Percentiles rank a stretch among this genome's conserved stretches.
phyloP scores from a whole-genome alignment of 2,888 invertebrate genomes.

The Thymelicus lineola region DNA sequence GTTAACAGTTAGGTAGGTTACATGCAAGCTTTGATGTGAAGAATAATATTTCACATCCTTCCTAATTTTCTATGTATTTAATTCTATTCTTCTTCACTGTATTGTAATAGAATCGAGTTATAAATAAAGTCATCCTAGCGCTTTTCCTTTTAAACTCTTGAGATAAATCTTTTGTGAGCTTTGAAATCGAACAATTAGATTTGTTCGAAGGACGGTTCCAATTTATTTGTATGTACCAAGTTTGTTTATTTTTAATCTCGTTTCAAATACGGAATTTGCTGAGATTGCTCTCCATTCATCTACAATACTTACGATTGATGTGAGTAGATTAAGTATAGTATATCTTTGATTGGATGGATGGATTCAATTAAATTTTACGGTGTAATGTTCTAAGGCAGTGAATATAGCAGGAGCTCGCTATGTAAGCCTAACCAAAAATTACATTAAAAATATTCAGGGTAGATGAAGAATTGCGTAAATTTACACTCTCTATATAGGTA shows the following conservation, averaged over 20 bases:
- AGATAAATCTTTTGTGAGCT: constrained; percentile 32
- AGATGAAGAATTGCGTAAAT: too few species aligned
- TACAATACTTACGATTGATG: neutral
- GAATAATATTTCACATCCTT: neutral
- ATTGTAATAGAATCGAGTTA: constrained; percentile 4
- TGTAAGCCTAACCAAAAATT: too few species aligned
- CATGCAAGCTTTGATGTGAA: too few species aligned
- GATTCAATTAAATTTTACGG: too few species aligned
- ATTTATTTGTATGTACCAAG: constrained; percentile 30
- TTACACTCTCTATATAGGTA: too few species aligned
- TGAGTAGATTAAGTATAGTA: neutral
- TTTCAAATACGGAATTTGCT: constrained; percentile 20
- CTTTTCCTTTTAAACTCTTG: constrained; percentile 12
- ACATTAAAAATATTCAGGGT: too few species aligned
- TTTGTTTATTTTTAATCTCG: constrained; percentile 31
- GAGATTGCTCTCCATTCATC: constrained; percentile 24
- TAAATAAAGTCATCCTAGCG: constrained; percentile 16
- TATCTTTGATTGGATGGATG: too few species aligned
- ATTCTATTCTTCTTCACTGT: neutral
- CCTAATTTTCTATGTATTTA: constrained; percentile 7
- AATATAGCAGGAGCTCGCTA: too few species aligned
- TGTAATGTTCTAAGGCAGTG: too few species aligned
- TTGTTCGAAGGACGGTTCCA: constrained; percentile 32
- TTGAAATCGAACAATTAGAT: constrained; percentile 33
- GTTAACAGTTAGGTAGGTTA: too few species aligned